These are phyloP conservation scores for Drosophila sordidula DNA, from an alignment of 2,888 invertebrate species.

Conservation along the genomic window DNA sequence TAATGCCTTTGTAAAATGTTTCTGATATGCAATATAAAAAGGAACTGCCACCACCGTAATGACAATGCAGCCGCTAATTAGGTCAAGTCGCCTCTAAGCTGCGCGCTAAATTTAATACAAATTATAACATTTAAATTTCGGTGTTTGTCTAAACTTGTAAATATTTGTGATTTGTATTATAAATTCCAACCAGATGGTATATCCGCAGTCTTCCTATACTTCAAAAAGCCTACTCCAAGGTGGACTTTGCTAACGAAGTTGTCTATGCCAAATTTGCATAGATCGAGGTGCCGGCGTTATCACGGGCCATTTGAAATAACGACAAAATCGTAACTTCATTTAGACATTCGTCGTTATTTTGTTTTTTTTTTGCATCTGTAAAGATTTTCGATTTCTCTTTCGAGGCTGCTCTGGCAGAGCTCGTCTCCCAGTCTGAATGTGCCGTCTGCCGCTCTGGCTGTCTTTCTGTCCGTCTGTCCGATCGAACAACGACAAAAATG, in stretches of 20 bases:
- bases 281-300: conserved; percentile 34
- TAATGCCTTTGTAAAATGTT: conserved; percentile 36
- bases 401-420: conserved; percentile 4
- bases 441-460: conserved; percentile 22
- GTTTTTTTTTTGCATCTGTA: conserved; percentile 29
- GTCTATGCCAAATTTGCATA: conserved; percentile 39
- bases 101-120: conserved; percentile 15
- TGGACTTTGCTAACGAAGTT: conserved; percentile 23
- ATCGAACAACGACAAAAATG: conserved; percentile 74
- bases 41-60: conserved; percentile 8
- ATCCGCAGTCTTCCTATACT: background rate
- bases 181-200: background rate
- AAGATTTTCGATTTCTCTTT: conserved; percentile 72
- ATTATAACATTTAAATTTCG: conserved; percentile 13
- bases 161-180: conserved; percentile 6
- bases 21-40: conserved; percentile 37
- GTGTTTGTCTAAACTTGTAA: conserved; percentile 1
- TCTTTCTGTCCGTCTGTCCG: conserved; percentile 29
- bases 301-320: conserved; percentile 39
- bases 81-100: conserved; percentile 26
- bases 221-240: background rate
- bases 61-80: conserved; percentile 15
- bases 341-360: conserved; percentile 43
- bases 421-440: conserved; percentile 27
- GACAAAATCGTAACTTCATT: conserved; percentile 48